Evolutionary conservation across 2,888 invertebrate genomes (phyloP).

Genomic region (Leptinotarsa rubiginosa): DNA sequence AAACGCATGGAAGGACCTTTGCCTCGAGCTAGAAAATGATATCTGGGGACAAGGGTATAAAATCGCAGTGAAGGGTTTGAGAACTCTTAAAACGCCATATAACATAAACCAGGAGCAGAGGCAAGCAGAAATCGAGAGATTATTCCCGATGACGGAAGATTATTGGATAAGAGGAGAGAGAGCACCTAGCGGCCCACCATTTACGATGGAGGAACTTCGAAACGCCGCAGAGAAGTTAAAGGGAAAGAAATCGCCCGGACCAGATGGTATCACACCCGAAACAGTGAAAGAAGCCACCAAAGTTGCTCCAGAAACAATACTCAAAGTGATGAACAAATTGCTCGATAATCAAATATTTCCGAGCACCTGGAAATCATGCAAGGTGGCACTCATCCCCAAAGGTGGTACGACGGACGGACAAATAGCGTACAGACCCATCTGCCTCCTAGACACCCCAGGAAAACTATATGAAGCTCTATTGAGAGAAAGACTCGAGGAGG

Average conservation of each 20-base stretch:
- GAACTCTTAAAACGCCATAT: not conserved
- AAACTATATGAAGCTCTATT: slow-evolving; percentile 10
- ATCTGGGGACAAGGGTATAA: not conserved
- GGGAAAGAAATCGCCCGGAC: slow-evolving; percentile 25
- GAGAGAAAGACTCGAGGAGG: not conserved
- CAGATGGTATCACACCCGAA: slow-evolving; percentile 17
- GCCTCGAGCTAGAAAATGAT: not conserved
- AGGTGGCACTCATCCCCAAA: slow-evolving; percentile 1
- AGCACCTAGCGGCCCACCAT: not conserved
- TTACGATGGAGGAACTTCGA: not conserved
- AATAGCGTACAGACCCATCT: slow-evolving; percentile 9
- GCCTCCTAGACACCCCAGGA: not conserved
- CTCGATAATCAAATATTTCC: slow-evolving; percentile 1
- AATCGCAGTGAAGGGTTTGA: not conserved
- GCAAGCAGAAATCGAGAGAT: not conserved
- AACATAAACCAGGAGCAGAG: not conserved
- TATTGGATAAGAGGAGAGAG: not conserved
- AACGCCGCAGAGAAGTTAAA: slow-evolving; percentile 4
- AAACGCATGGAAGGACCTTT: not conserved
- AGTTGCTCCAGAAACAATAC: not conserved
- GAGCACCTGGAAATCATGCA: not conserved
- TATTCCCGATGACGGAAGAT: not conserved
- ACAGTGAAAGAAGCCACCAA: slow-evolving; percentile 2
- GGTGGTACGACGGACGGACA: not conserved
- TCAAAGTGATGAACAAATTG: not conserved